Base-by-base conservation (phyloP, 2,888 invertebrate species). In the Capitulum mitella region DNA sequence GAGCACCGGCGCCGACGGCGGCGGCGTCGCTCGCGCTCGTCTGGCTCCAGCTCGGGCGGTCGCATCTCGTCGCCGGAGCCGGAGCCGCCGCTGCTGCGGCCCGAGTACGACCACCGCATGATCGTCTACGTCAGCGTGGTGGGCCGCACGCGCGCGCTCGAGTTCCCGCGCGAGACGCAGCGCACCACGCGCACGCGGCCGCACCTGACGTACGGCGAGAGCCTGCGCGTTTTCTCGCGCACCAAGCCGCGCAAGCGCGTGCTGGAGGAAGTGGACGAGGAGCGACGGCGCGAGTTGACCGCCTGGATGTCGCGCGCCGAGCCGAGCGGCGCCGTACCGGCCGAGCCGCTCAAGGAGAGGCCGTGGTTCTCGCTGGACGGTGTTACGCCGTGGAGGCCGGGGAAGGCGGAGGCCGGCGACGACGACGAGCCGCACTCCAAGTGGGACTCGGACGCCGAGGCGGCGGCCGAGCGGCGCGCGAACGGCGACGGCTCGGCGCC, bases 121-220 rank as follows among this genome's bases (percentile, higher is more conserved):
- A 75, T 75, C 46, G 75, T 46, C 8, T 75, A 75, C 46, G 75
- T 75, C 19, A 75, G 75, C 29, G 46, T 75, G n/a, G 75, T 75
- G 14, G 75, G 75, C 12, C 75, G 75, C 29, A 5, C 46, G n/a
- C 75, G 75, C 16, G 75, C 75, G 29, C 75, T 75, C 14, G 75
- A 75, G 75, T 75, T 14, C 19, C 75, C 75, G 43, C 75, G 75
- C 29, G 75, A 75, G 46, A 43, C 29, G 29, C 12, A 46, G 29
- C 22, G 26, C 12, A n/a, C 12, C 19, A 75, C 75, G 2, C n/a
- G 46, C 46, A 14, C 75, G 46, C 40, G 46, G 75, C 75, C 75
- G n/a, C 75, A 75, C 75, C 16, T 75, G 46, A 3, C n/a, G 29
- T 75, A 75, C 46, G 29, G 26, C 22, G n/a, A 22, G 26, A 46